phyloP scores from a whole-genome alignment of 2,888 invertebrate genomes.

The Calephelis perditalis region DNA sequence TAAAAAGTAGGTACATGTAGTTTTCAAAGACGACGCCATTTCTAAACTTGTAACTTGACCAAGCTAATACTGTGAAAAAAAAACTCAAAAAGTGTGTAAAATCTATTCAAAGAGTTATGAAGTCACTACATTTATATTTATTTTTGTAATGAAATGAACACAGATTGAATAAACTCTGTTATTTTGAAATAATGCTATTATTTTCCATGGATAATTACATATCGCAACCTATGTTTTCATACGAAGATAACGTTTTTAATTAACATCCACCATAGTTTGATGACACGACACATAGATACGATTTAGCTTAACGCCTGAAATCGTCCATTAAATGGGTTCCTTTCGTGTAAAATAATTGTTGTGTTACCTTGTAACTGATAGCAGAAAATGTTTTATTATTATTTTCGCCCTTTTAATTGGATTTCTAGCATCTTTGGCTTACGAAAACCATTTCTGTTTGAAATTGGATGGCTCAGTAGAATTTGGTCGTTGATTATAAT shows the following conservation, averaged over 20 bases:
- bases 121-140: too few relatives aligned
- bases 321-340: too few relatives aligned
- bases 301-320: too few relatives aligned
- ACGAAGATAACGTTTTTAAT: background rate
- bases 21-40: too few relatives aligned
- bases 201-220: background rate
- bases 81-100: too few relatives aligned
- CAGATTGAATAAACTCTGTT: background rate
- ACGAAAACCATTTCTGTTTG: slow-evolving; percentile 35
- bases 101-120: too few relatives aligned
- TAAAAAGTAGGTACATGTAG: too few relatives aligned
- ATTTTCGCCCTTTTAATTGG: slow-evolving; percentile 37
- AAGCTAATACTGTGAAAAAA: too few relatives aligned
- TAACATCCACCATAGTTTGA: background rate
- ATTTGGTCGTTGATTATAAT: slow-evolving; percentile 37
- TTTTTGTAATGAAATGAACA: background rate
- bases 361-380: background rate
- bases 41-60: too few relatives aligned
- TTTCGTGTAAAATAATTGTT: background rate
- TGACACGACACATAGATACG: background rate
- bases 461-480: slow-evolving; percentile 21
- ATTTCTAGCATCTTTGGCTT: slow-evolving; percentile 37
- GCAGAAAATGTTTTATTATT: slow-evolving; percentile 38
- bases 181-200: background rate
- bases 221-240: background rate